Percentiles rank a stretch among this genome's conserved stretches.
Evolutionary conservation across 2,888 invertebrate genomes (phyloP).

Genomic region (Tortricodes alternella): DNA sequence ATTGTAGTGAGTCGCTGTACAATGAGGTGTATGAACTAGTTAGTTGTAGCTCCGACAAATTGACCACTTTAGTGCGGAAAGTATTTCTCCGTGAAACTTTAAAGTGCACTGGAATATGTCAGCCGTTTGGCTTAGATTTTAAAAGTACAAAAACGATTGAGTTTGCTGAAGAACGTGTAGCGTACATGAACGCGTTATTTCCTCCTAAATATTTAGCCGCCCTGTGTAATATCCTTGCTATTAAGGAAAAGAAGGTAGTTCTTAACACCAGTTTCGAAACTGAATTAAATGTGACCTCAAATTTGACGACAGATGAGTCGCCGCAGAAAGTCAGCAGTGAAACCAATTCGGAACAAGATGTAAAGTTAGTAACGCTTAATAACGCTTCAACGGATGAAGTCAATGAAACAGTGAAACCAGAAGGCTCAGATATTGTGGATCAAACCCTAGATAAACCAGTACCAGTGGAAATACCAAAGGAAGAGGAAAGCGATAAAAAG

Average conservation of each 20-base stretch:
- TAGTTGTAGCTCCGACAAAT: slow-evolving; percentile 85
- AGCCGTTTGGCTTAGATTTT: slow-evolving; percentile 84
- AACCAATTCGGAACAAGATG: slow-evolving; percentile 62
- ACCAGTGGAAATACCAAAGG: slow-evolving; percentile 56
- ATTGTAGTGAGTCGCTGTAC: slow-evolving; percentile 88
- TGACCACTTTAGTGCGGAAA: slow-evolving; percentile 84
- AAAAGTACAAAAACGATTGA: slow-evolving; percentile 80
- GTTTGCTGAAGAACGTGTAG: slow-evolving; percentile 74
- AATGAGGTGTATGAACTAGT: slow-evolving; percentile 88
- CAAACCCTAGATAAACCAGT: slow-evolving; percentile 48
- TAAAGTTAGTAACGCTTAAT: slow-evolving; percentile 60
- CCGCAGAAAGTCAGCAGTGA: slow-evolving; percentile 58
- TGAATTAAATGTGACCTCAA: slow-evolving; percentile 73
- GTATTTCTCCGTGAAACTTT: slow-evolving; percentile 84
- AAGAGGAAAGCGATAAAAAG: slow-evolving; percentile 57
- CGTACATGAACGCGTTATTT: slow-evolving; percentile 85
- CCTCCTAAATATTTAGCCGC: slow-evolving; percentile 88
- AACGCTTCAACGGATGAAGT: slow-evolving; percentile 59
- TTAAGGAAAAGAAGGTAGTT: slow-evolving; percentile 85
- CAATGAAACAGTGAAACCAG: slow-evolving; percentile 56
- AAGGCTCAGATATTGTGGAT: slow-evolving; percentile 52
- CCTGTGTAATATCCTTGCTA: slow-evolving; percentile 89
- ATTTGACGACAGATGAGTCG: slow-evolving; percentile 68
- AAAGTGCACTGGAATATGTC: slow-evolving; percentile 83
- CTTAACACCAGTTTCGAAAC: slow-evolving; percentile 84